Evolutionary conservation across 1,140 invertebrate species (phyloP).

Genomic region (Anoplolepis gracilipes): DNA sequence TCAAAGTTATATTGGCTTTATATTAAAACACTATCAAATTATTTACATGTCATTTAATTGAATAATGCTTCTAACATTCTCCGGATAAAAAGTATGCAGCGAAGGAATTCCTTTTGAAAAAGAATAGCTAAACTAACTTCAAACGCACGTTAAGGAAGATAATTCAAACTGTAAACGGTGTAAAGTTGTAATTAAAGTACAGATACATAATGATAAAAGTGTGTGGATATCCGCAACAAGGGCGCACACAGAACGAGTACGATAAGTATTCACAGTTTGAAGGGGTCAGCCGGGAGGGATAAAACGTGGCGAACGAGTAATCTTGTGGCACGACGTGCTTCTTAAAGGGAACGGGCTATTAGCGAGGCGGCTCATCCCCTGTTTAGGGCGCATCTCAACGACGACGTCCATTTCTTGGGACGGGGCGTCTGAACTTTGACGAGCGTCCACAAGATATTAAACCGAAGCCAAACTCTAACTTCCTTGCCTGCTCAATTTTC

Average conservation of each 20-base stretch:
- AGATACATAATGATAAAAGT: slow-evolving; percentile 30
- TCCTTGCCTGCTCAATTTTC: slow-evolving; percentile 33
- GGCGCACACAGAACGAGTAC: background rate
- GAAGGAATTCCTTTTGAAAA: background rate
- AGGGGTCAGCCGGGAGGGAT: slow-evolving; percentile 24
- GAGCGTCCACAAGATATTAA: slow-evolving; percentile 62
- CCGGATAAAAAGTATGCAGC: background rate
- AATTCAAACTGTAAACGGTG: background rate
- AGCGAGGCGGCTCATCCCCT: slow-evolving; percentile 25
- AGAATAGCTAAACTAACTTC: slow-evolving; percentile 5
- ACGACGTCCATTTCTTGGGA: slow-evolving; percentile 48
- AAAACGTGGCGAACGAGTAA: slow-evolving; percentile 39
- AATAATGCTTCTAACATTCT: background rate
- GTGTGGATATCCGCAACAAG: background rate
- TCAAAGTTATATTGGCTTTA: background rate
- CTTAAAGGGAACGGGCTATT: slow-evolving; percentile 55
- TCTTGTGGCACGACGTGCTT: slow-evolving; percentile 40
- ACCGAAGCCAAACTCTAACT: slow-evolving; percentile 55
- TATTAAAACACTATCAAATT: background rate
- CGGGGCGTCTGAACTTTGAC: slow-evolving; percentile 46
- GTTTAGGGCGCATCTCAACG: slow-evolving; percentile 23
- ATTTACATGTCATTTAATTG: slow-evolving; percentile 22
- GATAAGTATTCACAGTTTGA: background rate
- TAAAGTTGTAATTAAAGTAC: slow-evolving; percentile 12
- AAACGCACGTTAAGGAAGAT: background rate